Percentiles rank a stretch among this genome's conserved stretches.
Conservation (phyloP, 2,113 vertebrate genomes). For the Pangasianodon hypophthalmus region DNA sequence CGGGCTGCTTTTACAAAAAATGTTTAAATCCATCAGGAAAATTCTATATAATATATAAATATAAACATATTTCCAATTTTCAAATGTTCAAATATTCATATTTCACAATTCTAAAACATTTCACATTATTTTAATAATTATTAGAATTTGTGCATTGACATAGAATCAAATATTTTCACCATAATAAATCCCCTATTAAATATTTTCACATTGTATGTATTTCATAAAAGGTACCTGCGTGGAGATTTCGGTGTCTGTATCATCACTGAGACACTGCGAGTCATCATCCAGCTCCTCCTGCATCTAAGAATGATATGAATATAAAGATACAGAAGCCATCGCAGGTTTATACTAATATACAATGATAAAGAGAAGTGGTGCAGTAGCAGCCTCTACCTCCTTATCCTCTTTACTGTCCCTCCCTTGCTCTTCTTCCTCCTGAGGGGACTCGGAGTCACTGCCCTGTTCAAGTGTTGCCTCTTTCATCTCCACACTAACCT, state of each 20-base stretch:
- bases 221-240: conserved; percentile 76
- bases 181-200: neutral
- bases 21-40: neutral
- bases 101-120: neutral
- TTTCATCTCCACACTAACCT: conserved; percentile 81
- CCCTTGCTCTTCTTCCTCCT: conserved; percentile 65
- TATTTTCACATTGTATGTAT: neutral
- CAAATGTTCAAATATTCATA: neutral
- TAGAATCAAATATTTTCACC: neutral
- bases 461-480: conserved; percentile 77
- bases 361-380: neutral
- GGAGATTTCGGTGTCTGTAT: conserved; percentile 86
- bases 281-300: conserved; percentile 84
- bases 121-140: neutral
- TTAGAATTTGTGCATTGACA: neutral
- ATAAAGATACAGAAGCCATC: neutral
- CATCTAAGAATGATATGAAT: conserved; percentile 70
- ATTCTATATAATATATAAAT: too few relatives aligned
- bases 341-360: neutral
- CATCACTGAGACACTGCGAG: conserved; percentile 86
- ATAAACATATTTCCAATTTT: neutral
- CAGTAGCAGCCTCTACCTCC: conserved; percentile 60
- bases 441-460: conserved; percentile 69
- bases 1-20: too few relatives aligned
- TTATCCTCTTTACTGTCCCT: conserved; percentile 67